These are phyloP conservation scores for Rhinella marina DNA, from an alignment of 2,797 vertebrate species.

Conservation along the genomic window DNA sequence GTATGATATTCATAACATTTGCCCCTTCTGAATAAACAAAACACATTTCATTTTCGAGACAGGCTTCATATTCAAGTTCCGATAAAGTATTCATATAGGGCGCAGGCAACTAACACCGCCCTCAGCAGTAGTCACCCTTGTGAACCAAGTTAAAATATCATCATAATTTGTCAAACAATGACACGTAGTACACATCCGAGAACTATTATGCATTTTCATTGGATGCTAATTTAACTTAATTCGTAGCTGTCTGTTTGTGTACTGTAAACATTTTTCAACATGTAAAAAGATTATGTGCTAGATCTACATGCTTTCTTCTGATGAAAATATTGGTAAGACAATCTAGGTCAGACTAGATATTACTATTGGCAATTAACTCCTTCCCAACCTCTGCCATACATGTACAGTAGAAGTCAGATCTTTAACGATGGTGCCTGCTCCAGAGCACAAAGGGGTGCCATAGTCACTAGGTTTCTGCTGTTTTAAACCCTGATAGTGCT, in stretches of 20 bases:
- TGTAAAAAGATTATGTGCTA: slow-evolving; percentile 19
- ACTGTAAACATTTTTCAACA: slow-evolving; percentile 63
- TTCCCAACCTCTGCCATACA: neutral
- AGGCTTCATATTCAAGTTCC: slow-evolving; percentile 69
- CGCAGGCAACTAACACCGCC: slow-evolving; percentile 68
- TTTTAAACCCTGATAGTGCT: too few relatives aligned
- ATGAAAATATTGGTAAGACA: slow-evolving; percentile 59
- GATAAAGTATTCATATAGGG: slow-evolving; percentile 74
- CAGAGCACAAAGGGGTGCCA: too few relatives aligned
- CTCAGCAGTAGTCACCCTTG: slow-evolving; percentile 71
- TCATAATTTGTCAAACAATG: slow-evolving; percentile 73
- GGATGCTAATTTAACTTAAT: slow-evolving; percentile 91
- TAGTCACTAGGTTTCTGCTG: too few relatives aligned
- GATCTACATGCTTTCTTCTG: slow-evolving; percentile 29
- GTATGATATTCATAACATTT: slow-evolving; percentile 79
- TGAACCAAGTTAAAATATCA: slow-evolving; percentile 64
- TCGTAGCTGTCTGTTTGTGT: slow-evolving; percentile 63
- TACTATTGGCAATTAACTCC: slow-evolving; percentile 47
- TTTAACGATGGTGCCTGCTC: too few relatives aligned
- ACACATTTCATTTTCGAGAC: slow-evolving; percentile 76
- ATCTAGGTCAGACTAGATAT: slow-evolving; percentile 60
- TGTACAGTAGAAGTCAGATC: too few relatives aligned
- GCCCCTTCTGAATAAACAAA: slow-evolving; percentile 78
- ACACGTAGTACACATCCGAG: slow-evolving; percentile 79
- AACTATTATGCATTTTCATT: slow-evolving; percentile 84